These are phyloP conservation scores for Anhinga rufa DNA, from an alignment of 2,113 vertebrate genomes.

Conservation along the genomic window DNA sequence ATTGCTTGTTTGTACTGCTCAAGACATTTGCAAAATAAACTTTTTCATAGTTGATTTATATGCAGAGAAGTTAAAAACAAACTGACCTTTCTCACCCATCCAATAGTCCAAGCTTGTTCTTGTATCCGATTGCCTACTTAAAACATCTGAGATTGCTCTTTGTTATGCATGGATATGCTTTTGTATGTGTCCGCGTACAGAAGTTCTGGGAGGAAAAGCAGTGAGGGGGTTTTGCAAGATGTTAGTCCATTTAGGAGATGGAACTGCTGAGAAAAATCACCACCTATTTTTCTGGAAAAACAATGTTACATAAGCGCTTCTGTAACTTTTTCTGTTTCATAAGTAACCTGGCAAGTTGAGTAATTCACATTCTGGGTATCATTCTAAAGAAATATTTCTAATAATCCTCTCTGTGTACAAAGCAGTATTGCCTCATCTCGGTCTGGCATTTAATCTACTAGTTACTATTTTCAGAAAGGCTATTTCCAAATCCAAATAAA, in stretches of 20 bases:
- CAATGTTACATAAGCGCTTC: constrained; percentile 50
- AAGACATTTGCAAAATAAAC: constrained; percentile 33
- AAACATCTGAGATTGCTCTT: constrained; percentile 35
- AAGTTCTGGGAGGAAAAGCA: not conserved
- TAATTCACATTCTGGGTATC: constrained; percentile 63
- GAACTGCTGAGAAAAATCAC: constrained; percentile 24
- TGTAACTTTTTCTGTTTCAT: constrained; percentile 61
- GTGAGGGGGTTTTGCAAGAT: constrained; percentile 27
- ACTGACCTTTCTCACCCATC: constrained; percentile 56
- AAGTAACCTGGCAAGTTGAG: constrained; percentile 64
- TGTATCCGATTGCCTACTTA: not conserved
- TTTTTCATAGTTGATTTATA: constrained; percentile 43
- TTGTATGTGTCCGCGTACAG: not conserved
- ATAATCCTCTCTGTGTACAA: constrained; percentile 67
- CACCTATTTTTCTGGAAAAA: constrained; percentile 46
- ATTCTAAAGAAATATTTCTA: constrained; percentile 66
- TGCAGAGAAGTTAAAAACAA: constrained; percentile 48
- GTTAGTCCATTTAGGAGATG: constrained; percentile 17
- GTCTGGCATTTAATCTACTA: constrained; percentile 57
- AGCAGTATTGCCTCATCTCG: constrained; percentile 54
- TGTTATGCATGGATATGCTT: not conserved
- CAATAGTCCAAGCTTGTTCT: constrained; percentile 23
- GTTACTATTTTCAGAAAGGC: constrained; percentile 62
- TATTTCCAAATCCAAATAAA: constrained; percentile 61
- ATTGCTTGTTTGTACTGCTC: constrained; percentile 37